Evolutionary conservation across 1,140 invertebrate genomes (phyloP).

Genomic region (Drosophila obscura): DNA sequence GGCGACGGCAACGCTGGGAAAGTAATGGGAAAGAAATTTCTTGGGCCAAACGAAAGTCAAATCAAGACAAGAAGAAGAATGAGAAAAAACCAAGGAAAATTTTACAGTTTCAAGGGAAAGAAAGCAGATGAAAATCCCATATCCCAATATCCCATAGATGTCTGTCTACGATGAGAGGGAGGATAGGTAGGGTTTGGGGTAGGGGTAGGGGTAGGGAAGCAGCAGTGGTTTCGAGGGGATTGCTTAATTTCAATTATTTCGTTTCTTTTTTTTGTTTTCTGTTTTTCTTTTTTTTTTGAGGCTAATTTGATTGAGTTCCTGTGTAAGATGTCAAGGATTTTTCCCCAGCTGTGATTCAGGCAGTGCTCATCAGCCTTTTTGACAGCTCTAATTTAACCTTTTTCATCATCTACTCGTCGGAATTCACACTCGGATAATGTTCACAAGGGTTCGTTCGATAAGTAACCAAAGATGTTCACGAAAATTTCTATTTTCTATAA

Average conservation of each 20-base stretch:
- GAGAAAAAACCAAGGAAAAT: conserved; percentile 44
- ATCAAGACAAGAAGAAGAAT: conserved; percentile 6
- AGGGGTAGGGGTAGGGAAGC: not conserved
- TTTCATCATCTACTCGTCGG: conserved; percentile 15
- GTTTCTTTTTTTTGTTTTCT: too few species aligned
- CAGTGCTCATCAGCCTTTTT: conserved; percentile 8
- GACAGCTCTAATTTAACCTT: conserved; percentile 37
- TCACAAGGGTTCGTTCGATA: not conserved
- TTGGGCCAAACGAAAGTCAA: conserved; percentile 25
- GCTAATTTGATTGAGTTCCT: conserved; percentile 79
- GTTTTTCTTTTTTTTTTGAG: conserved; percentile 12
- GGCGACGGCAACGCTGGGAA: conserved; percentile 14
- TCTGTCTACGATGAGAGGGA: not conserved
- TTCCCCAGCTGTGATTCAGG: not conserved
- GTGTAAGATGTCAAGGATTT: conserved; percentile 62
- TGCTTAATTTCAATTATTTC: conserved; percentile 30
- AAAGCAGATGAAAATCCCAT: conserved; percentile 9
- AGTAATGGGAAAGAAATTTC: conserved; percentile 46
- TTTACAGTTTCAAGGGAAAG: conserved; percentile 40
- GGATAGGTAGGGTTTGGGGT: not conserved
- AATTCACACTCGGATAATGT: not conserved
- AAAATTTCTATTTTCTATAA: not conserved
- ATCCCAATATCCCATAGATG: conserved; percentile 5
- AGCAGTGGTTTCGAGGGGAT: not conserved
- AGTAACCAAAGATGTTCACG: not conserved